Evolutionary conservation across 2,888 invertebrate genomes (phyloP).

Genomic region (Calameuta pallipes): DNA sequence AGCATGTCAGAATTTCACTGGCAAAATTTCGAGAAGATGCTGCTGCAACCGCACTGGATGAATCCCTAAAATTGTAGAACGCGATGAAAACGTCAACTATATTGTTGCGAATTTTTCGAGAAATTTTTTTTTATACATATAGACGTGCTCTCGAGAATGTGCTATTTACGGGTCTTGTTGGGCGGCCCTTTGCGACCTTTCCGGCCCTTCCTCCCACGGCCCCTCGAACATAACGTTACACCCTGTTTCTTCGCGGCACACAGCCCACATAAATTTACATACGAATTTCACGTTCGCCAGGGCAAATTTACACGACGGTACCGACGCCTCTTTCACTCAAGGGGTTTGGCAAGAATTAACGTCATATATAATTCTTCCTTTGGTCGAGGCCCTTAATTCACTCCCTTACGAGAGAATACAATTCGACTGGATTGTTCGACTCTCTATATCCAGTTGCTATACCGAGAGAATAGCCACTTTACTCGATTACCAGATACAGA

Average conservation of each 20-base stretch:
- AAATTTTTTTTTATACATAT: neutral
- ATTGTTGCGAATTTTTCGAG: neutral
- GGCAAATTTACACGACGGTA: constrained; percentile 16
- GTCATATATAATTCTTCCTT: neutral
- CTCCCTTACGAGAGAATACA: neutral
- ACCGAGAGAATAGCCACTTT: neutral
- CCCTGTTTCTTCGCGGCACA: neutral
- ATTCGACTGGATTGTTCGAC: neutral
- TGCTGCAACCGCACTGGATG: neutral
- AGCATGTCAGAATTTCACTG: neutral
- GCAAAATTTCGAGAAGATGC: neutral
- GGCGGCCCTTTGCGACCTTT: neutral
- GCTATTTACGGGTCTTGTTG: neutral
- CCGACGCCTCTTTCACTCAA: neutral
- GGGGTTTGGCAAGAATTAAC: neutral
- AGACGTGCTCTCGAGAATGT: neutral
- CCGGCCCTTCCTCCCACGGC: neutral
- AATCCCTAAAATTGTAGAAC: neutral
- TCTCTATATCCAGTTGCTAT: neutral
- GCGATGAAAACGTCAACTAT: neutral
- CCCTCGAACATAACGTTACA: neutral
- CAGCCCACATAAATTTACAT: constrained; percentile 19
- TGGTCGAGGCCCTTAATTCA: neutral
- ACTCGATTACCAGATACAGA: neutral
- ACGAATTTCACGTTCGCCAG: constrained; percentile 18